Percentiles rank a stretch among this genome's conserved stretches.
These are phyloP conservation scores for Styela plicata DNA, from an alignment of 23 tunicate genomes.

Conservation along the genomic window DNA sequence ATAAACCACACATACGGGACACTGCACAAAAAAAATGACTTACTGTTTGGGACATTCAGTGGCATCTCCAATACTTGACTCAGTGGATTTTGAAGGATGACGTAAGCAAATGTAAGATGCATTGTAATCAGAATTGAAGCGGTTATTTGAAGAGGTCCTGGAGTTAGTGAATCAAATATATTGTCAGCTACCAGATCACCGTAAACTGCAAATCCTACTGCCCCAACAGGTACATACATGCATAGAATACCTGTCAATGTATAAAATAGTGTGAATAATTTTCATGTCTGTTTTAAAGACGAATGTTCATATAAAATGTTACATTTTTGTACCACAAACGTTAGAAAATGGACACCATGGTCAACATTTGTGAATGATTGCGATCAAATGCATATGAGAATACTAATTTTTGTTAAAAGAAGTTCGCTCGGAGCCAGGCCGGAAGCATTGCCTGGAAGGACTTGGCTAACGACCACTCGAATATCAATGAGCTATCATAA, in stretches of 20 bases:
- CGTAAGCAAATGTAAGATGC: constrained; percentile 95
- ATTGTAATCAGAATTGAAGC: constrained; percentile 84
- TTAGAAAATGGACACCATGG: too few relatives aligned
- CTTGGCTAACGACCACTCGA: too few relatives aligned
- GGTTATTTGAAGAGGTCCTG: constrained; percentile 50
- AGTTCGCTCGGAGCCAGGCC: too few relatives aligned
- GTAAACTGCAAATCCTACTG: constrained; percentile 78
- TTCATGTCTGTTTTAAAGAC: background rate
- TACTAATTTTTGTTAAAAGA: too few relatives aligned
- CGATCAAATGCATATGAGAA: too few relatives aligned
- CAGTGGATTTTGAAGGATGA: constrained; percentile 94
- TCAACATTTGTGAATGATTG: too few relatives aligned
- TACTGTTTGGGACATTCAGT: constrained; percentile 69
- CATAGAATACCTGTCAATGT: constrained; percentile 54
- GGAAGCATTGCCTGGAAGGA: too few relatives aligned
- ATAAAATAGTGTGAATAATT: too few relatives aligned
- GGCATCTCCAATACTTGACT: constrained; percentile 91
- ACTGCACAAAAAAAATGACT: too few relatives aligned
- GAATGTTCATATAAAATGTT: background rate
- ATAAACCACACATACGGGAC: too few relatives aligned
- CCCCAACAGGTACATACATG: constrained; percentile 93
- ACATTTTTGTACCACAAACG: too few relatives aligned
- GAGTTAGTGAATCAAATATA: constrained; percentile 73
- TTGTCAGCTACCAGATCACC: constrained; percentile 79
- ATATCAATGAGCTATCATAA: too few relatives aligned